phyloP scores from a whole-genome alignment of 2,888 invertebrate species.

The Dimorphilus gyrociliatus region DNA sequence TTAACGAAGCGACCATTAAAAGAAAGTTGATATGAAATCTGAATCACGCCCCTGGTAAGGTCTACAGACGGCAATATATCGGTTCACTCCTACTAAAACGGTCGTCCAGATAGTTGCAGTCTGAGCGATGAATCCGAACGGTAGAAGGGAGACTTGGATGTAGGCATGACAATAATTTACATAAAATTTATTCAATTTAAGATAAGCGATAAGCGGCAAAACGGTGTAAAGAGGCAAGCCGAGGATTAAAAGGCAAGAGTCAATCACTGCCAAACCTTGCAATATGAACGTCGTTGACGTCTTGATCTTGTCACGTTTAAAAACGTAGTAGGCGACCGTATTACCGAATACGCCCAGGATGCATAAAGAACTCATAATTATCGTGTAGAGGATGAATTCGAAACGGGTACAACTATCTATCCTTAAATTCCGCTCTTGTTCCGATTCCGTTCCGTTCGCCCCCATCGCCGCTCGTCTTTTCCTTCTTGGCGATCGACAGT shows the following conservation, averaged over 20 bases:
- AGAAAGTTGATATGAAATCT: too few species aligned
- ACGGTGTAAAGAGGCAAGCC: constrained; percentile 11
- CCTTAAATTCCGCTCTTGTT: too few species aligned
- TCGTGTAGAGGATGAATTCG: constrained; percentile 10
- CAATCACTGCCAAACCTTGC: constrained; percentile 11
- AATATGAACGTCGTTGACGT: constrained; percentile 13
- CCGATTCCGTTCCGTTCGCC: too few species aligned
- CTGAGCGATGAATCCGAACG: constrained; percentile 8
- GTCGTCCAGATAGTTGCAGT: constrained; percentile 13
- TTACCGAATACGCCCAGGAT: constrained; percentile 11
- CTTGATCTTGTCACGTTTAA: constrained; percentile 11
- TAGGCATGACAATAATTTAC: constrained; percentile 1
- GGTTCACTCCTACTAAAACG: constrained; percentile 11
- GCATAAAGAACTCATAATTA: constrained; percentile 9
- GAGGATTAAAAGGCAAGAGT: constrained; percentile 8
- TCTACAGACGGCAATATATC: constrained; percentile 13
- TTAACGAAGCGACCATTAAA: too few species aligned
- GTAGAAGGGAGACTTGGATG: constrained; percentile 9
- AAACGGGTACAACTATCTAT: constrained; percentile 8
- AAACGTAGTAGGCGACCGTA: constrained; percentile 10
- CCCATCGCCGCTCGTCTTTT: too few species aligned
- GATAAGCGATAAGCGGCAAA: constrained; percentile 5
- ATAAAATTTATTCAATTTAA: background rate
- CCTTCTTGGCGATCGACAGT: too few species aligned
- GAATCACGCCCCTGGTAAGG: too few species aligned